phyloP scores from a whole-genome alignment of 2,888 invertebrate species.

The Conops quadrifasciatus region DNA sequence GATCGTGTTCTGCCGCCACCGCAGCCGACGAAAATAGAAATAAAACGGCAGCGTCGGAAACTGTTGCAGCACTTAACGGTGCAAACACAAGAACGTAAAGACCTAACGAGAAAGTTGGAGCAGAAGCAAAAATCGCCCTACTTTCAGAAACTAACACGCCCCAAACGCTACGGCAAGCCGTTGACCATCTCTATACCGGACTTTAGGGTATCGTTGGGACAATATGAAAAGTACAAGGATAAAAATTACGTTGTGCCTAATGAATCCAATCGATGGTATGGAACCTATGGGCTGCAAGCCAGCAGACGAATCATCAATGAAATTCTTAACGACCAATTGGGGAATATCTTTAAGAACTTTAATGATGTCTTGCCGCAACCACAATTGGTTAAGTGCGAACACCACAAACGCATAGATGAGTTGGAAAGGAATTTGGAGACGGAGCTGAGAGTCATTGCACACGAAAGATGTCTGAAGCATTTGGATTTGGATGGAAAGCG shows the following conservation, averaged over 20 bases:
- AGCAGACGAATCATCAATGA: slow-evolving; percentile 33
- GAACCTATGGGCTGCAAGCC: slow-evolving; percentile 38
- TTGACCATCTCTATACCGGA: slow-evolving; percentile 37
- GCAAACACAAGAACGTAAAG: neutral
- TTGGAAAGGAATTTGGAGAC: slow-evolving; percentile 45
- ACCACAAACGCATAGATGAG: slow-evolving; percentile 44
- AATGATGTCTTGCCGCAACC: neutral
- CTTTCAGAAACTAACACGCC: slow-evolving; percentile 44
- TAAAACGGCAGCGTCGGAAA: slow-evolving; percentile 21
- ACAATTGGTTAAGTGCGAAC: slow-evolving; percentile 37
- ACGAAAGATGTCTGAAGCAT: slow-evolving; percentile 34
- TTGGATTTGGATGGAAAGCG: slow-evolving; percentile 4
- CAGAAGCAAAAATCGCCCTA: slow-evolving; percentile 44
- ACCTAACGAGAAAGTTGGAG: too few species aligned
- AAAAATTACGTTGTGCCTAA: slow-evolving; percentile 42
- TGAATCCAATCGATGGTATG: slow-evolving; percentile 47
- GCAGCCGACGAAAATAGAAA: slow-evolving; percentile 37
- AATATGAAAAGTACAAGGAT: slow-evolving; percentile 40
- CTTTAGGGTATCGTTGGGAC: slow-evolving; percentile 34
- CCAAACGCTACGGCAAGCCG: slow-evolving; percentile 39
- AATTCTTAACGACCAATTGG: slow-evolving; percentile 38
- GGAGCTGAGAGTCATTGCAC: slow-evolving; percentile 36
- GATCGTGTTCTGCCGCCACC: slow-evolving; percentile 57
- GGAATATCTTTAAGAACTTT: slow-evolving; percentile 32
- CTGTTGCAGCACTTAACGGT: neutral